phyloP scores from a whole-genome alignment of 1,140 invertebrate species.

The Drosophila pandora region DNA sequence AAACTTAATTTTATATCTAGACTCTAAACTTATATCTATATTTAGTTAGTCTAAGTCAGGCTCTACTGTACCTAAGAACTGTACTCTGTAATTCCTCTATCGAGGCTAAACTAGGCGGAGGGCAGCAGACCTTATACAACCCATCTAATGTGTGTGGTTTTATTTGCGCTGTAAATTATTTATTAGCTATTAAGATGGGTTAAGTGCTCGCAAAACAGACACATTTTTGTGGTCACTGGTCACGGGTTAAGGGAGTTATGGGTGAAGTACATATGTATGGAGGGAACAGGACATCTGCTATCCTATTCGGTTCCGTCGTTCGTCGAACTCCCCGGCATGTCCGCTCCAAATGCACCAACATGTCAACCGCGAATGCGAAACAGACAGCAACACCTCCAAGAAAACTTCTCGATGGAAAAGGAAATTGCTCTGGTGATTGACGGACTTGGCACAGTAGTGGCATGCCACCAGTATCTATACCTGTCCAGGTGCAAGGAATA shows the following conservation, averaged over 20 bases:
- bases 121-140: conserved; percentile 8
- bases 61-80: neutral
- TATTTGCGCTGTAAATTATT: conserved; percentile 51
- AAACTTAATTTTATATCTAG: too few relatives aligned
- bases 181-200: conserved; percentile 48
- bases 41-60: neutral
- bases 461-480: conserved; percentile 4
- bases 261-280: neutral
- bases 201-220: conserved; percentile 24
- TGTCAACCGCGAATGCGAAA: conserved; percentile 6
- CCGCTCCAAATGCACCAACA: conserved; percentile 20
- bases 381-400: conserved; percentile 21
- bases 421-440: conserved; percentile 37
- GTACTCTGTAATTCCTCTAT: neutral
- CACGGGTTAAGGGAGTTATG: neutral
- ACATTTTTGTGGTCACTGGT: neutral
- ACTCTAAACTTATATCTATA: too few relatives aligned
- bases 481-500: conserved; percentile 17
- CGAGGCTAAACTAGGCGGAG: neutral
- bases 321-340: conserved; percentile 2
- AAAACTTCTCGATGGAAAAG: neutral
- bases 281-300: conserved; percentile 30
- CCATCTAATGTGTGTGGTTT: conserved; percentile 29
- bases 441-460: conserved; percentile 8
- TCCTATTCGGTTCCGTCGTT: too few relatives aligned